Evolutionary conservation across 2,113 vertebrate genomes (phyloP).

Genomic region (Cololabis saira): DNA sequence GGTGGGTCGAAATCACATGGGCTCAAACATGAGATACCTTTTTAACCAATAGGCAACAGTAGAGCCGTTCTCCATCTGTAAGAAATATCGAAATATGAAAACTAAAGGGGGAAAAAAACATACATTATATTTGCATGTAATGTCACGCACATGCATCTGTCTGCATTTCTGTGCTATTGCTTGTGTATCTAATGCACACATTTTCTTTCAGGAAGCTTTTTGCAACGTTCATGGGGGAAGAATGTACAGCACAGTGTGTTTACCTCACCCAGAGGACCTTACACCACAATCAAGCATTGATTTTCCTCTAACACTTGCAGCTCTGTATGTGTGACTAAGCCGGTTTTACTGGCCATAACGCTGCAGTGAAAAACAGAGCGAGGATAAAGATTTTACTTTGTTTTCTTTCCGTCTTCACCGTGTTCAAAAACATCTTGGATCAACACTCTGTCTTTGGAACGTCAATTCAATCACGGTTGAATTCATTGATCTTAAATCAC

Average conservation of each 20-base stretch:
- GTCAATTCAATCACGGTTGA: slow-evolving; percentile 11
- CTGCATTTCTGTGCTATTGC: neutral
- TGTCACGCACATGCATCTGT: neutral
- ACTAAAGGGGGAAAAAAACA: neutral
- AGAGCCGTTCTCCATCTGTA: slow-evolving; percentile 2
- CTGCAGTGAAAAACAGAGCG: slow-evolving; percentile 55
- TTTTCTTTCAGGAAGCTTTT: slow-evolving; percentile 33
- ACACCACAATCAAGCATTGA: slow-evolving; percentile 66
- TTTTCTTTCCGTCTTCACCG: slow-evolving; percentile 15
- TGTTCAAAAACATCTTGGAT: slow-evolving; percentile 8
- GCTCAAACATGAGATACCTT: slow-evolving; percentile 50
- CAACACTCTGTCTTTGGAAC: slow-evolving; percentile 1
- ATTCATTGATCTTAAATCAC: slow-evolving; percentile 18
- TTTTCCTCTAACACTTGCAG: slow-evolving; percentile 71
- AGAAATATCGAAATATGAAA: slow-evolving; percentile 11
- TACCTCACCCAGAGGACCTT: slow-evolving; percentile 67
- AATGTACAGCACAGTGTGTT: slow-evolving; percentile 62
- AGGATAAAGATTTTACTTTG: slow-evolving; percentile 45
- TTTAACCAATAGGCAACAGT: slow-evolving; percentile 37
- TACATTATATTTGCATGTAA: neutral
- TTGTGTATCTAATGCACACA: neutral
- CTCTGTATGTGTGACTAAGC: slow-evolving; percentile 69
- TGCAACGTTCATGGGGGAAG: slow-evolving; percentile 45
- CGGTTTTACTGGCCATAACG: slow-evolving; percentile 62
- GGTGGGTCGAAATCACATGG: slow-evolving; percentile 24